A percentile compares a stretch with the other conserved stretches of the same genome.
Conservation (phyloP, 2,797 vertebrate genomes). For the Chlorospingus semifuscus region DNA sequence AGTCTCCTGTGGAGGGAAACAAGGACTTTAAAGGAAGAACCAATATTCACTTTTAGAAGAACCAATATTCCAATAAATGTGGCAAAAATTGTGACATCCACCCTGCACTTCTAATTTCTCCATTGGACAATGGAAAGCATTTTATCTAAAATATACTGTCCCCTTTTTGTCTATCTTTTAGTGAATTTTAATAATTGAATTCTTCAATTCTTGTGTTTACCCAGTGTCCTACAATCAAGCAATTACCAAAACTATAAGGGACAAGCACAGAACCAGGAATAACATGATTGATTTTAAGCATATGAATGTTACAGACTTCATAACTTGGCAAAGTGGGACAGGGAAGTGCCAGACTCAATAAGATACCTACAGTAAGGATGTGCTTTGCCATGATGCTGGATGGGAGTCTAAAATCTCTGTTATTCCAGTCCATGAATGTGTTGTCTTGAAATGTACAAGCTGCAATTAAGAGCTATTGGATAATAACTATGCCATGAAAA, state of each 20-base stretch:
- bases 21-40: background rate
- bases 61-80: accelerated
- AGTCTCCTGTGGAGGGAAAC: background rate
- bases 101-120: background rate
- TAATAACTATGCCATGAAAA: constrained; percentile 76
- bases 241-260: background rate
- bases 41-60: background rate
- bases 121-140: background rate
- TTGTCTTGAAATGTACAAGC: constrained; percentile 68
- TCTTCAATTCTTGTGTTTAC: background rate
- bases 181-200: background rate
- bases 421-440: constrained; percentile 36
- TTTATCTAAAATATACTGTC: background rate
- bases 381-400: background rate
- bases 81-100: background rate
- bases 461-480: constrained; percentile 75
- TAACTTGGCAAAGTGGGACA: background rate
- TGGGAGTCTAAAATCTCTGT: constrained; percentile 2
- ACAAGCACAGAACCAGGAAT: background rate
- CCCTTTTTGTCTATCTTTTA: background rate
- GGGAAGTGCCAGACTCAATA: background rate
- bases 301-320: background rate
- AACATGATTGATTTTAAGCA: background rate
- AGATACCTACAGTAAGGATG: background rate
- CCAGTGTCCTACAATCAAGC: background rate